Conservation (phyloP, 2,888 invertebrate genomes). For the Rhogogaster chlorosoma region DNA sequence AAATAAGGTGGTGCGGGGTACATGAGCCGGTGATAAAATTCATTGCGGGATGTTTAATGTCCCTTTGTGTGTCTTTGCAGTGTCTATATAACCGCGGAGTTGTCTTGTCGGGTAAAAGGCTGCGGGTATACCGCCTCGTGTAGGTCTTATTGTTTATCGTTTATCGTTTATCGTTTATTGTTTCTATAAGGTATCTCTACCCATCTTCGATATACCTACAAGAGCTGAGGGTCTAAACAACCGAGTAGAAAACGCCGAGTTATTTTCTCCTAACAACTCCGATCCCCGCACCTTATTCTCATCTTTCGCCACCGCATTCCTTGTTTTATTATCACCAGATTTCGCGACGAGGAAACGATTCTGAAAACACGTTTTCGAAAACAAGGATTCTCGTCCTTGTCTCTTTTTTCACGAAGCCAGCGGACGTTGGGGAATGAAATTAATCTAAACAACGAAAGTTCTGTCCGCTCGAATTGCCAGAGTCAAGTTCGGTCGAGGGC, state of each 20-base stretch:
- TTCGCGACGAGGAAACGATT: background rate
- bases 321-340: background rate
- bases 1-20: background rate
- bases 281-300: constrained; percentile 54
- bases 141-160: constrained; percentile 38
- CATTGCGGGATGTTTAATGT: background rate
- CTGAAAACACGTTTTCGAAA: no score
- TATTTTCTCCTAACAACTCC: constrained; percentile 62
- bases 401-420: no score
- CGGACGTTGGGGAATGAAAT: background rate
- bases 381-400: no score
- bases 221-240: constrained; percentile 63
- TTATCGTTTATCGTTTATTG: constrained; percentile 54
- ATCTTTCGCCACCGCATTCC: background rate
- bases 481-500: constrained; percentile 49
- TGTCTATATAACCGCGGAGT: background rate
- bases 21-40: background rate
- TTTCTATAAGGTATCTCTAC: constrained; percentile 65
- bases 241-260: constrained; percentile 66
- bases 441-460: background rate
- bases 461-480: background rate
- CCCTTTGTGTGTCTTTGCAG: background rate
- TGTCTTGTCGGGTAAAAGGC: constrained; percentile 1
- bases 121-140: background rate
- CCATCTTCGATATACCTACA: constrained; percentile 59